Evolutionary conservation across 2,113 vertebrate genomes (phyloP).

Genomic region (Dasyurus viverrinus): DNA sequence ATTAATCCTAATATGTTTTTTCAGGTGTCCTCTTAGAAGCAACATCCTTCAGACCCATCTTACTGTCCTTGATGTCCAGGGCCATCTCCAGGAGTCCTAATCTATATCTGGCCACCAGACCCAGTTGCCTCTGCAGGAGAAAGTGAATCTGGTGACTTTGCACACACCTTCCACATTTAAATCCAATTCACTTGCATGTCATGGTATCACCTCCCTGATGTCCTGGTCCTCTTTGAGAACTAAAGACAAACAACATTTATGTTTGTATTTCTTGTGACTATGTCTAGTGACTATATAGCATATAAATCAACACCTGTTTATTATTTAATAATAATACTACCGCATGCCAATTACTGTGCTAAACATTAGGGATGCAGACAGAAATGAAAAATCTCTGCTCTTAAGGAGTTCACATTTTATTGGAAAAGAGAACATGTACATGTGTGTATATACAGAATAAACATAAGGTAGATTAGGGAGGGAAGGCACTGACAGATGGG

Average conservation of each 20-base stretch:
- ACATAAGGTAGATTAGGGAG: not conserved
- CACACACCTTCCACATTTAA: too few relatives aligned
- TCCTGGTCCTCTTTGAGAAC: too few relatives aligned
- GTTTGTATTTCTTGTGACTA: not conserved
- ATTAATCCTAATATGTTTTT: not conserved
- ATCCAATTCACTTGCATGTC: too few relatives aligned
- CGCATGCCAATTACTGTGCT: not conserved
- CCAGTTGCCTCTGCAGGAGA: too few relatives aligned
- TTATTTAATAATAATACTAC: not conserved
- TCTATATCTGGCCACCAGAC: too few relatives aligned
- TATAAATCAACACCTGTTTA: not conserved
- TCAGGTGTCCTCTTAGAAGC: not conserved
- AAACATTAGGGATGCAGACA: not conserved
- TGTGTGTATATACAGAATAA: not conserved
- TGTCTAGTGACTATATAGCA: not conserved
- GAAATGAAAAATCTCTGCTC: not conserved
- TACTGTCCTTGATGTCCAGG: not conserved
- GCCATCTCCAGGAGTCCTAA: too few relatives aligned
- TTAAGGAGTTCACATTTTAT: not conserved
- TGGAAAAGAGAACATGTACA: not conserved
- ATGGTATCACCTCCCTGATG: too few relatives aligned
- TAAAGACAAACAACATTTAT: too few relatives aligned
- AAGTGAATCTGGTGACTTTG: too few relatives aligned
- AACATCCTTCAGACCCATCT: not conserved
- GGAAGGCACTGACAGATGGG: not conserved